Percentiles rank a stretch among this genome's conserved stretches.
phyloP scores from a whole-genome alignment of 2,888 invertebrate genomes.

The Sinelater perroti region DNA sequence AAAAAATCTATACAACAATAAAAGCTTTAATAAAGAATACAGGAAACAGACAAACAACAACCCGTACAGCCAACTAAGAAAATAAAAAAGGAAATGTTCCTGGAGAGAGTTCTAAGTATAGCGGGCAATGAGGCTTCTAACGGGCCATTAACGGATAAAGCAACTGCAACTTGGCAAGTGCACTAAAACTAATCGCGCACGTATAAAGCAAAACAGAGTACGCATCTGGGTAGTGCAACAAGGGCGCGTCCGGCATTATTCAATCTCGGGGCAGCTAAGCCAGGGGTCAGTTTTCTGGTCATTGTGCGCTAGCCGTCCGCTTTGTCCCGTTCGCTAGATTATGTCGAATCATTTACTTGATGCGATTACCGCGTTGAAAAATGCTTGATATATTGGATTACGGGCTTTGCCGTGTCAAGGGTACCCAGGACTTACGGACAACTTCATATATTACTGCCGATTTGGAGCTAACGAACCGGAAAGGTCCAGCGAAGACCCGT shows the following conservation, averaged over 20 bases:
- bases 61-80: too few relatives aligned
- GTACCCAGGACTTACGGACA: constrained; percentile 31
- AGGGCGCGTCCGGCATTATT: constrained; percentile 45
- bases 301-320: constrained; percentile 51
- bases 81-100: too few relatives aligned
- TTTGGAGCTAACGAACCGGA: not conserved
- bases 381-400: constrained; percentile 56
- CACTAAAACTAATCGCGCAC: constrained; percentile 33
- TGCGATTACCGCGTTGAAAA: constrained; percentile 59
- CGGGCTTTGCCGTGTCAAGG: constrained; percentile 39
- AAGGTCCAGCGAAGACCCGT: too few relatives aligned
- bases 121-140: too few relatives aligned
- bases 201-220: constrained; percentile 33
- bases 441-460: constrained; percentile 30
- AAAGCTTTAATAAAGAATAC: too few relatives aligned
- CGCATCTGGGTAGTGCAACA: constrained; percentile 45
- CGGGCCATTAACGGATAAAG: not conserved
- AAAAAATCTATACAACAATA: too few relatives aligned
- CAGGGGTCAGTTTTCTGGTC: constrained; percentile 48
- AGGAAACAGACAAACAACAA: too few relatives aligned
- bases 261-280: constrained; percentile 44
- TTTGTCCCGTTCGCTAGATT: constrained; percentile 51
- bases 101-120: too few relatives aligned
- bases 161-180: constrained; percentile 22
- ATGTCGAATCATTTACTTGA: constrained; percentile 61